Evolutionary conservation across 2,797 vertebrate genomes (phyloP).

Genomic region (Intellagama lesueurii): DNA sequence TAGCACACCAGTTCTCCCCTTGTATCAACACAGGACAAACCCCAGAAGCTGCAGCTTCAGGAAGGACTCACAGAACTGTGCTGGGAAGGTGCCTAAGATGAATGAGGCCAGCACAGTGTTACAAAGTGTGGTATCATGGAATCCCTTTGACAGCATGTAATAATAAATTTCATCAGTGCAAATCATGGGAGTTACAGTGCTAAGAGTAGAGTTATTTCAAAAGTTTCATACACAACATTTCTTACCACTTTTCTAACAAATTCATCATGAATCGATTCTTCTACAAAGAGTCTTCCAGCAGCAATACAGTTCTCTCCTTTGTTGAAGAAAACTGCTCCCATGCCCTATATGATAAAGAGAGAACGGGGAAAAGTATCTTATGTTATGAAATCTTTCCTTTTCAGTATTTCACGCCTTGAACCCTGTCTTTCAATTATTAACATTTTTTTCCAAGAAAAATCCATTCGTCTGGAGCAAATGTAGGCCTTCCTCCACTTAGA

Average conservation of each 20-base stretch:
- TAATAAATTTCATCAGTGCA: background rate
- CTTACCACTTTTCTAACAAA: constrained; percentile 93
- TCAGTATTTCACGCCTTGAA: background rate
- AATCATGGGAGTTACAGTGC: background rate
- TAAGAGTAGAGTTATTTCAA: background rate
- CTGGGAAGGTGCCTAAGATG: no score
- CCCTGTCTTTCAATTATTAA: constrained; percentile 1
- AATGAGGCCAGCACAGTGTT: no score
- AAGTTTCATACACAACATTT: background rate
- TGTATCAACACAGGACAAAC: background rate
- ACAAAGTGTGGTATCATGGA: no score
- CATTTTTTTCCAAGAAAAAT: background rate
- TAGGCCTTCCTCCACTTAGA: background rate
- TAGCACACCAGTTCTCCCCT: background rate
- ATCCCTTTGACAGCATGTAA: no score
- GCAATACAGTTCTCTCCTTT: constrained; percentile 99
- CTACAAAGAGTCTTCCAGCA: constrained; percentile 94
- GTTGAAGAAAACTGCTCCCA: constrained; percentile 97
- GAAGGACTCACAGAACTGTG: background rate
- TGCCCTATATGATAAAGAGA: constrained; percentile 81
- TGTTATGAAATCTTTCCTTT: background rate
- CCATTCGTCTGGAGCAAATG: background rate
- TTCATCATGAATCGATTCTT: constrained; percentile 94
- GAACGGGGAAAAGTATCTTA: background rate
- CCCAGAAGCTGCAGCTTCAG: background rate